These are phyloP conservation scores for Papilio helenus DNA, from an alignment of 1,140 invertebrate species.

Conservation along the genomic window DNA sequence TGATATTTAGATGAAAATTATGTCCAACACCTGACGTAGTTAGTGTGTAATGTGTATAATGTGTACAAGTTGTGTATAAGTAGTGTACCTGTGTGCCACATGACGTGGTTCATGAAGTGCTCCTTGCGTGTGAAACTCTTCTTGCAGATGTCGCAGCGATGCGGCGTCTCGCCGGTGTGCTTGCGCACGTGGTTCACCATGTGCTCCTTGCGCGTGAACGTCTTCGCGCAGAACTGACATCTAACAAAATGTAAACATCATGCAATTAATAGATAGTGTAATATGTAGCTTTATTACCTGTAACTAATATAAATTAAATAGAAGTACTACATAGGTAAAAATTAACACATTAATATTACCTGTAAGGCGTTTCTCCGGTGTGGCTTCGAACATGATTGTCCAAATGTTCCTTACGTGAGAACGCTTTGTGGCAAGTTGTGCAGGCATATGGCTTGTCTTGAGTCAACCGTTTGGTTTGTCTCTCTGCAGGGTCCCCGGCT, in stretches of 20 bases:
- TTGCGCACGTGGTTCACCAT: conserved; percentile 92
- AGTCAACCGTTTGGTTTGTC: conserved; percentile 90
- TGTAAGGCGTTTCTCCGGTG: conserved; percentile 92
- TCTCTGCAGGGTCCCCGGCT: conserved; percentile 83
- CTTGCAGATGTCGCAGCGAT: conserved; percentile 89
- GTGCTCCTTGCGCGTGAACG: conserved; percentile 93
- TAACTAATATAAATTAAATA: too few relatives aligned
- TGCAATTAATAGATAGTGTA: too few relatives aligned
- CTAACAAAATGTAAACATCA: conserved; percentile 55
- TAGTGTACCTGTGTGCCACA: conserved; percentile 81
- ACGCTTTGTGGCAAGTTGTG: conserved; percentile 93
- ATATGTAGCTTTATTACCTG: too few relatives aligned
- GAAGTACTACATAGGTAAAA: too few relatives aligned
- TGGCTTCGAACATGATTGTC: conserved; percentile 92
- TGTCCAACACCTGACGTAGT: too few relatives aligned
- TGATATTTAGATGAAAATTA: too few relatives aligned
- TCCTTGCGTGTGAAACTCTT: conserved; percentile 95
- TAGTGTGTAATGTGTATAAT: too few relatives aligned
- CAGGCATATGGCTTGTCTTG: conserved; percentile 93
- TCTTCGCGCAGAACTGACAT: conserved; percentile 93
- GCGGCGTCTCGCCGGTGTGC: conserved; percentile 91
- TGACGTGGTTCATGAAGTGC: conserved; percentile 94
- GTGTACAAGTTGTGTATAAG: not conserved
- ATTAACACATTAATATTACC: conserved; percentile 67
- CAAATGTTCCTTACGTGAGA: conserved; percentile 93